A percentile compares a stretch with the other conserved stretches of the same genome.
phyloP scores from a whole-genome alignment of 1,140 invertebrate species.

The Bicyclus anynana region DNA sequence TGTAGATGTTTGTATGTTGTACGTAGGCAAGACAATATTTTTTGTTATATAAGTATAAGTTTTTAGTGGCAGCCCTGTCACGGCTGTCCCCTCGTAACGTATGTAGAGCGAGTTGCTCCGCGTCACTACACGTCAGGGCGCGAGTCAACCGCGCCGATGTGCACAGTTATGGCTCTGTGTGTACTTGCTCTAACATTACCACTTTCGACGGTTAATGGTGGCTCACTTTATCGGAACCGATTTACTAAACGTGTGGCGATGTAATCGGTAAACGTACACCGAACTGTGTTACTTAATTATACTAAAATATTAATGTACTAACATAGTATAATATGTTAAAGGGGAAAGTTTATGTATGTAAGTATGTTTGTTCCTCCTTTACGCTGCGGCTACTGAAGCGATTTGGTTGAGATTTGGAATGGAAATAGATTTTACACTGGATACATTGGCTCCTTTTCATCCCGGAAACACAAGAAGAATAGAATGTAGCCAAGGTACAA shows the following conservation, averaged over 20 bases:
- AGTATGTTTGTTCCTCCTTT: no score
- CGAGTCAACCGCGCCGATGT: neutral
- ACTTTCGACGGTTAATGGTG: neutral
- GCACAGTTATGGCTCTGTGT: neutral
- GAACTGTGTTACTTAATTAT: neutral
- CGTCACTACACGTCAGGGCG: conserved; percentile 9
- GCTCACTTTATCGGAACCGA: neutral
- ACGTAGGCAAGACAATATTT: no score
- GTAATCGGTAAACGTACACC: neutral
- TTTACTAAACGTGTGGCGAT: neutral
- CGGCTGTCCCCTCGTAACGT: neutral
- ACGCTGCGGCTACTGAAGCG: no score
- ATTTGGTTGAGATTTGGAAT: no score
- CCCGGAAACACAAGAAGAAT: no score
- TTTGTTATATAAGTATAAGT: no score
- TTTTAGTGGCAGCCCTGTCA: neutral
- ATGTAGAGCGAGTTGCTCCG: conserved; percentile 5
- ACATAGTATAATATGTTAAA: no score
- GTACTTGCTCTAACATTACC: neutral
- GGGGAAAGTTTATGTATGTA: no score
- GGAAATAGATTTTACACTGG: no score
- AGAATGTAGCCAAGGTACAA: neutral
- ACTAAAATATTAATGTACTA: no score
- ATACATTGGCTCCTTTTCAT: no score
- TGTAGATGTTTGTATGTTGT: no score